Evolutionary conservation across 1,140 invertebrate genomes (phyloP).

Genomic region (Conus ventricosus): DNA sequence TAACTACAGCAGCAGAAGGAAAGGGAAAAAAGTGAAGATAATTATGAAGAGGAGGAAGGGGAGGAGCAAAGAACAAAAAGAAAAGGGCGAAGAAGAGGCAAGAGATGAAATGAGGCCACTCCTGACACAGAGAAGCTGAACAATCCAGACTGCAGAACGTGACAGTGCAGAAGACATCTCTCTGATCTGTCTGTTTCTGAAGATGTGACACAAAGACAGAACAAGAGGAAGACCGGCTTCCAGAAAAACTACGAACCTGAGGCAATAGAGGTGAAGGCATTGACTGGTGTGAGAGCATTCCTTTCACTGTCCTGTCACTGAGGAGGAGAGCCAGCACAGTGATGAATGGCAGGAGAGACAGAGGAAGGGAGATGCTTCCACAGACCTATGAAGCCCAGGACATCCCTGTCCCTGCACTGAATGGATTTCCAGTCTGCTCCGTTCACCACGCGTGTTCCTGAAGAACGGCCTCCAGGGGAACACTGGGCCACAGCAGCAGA

Average conservation of each 20-base stretch:
- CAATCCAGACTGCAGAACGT: conserved; percentile 1
- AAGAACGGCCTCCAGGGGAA: neutral
- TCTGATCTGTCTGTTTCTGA: neutral
- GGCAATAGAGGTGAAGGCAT: no score
- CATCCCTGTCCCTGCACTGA: no score
- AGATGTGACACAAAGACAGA: neutral
- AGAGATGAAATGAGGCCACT: neutral
- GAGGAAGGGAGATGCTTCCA: neutral
- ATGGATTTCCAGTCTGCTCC: neutral
- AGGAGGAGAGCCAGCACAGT: no score
- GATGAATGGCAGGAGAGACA: no score
- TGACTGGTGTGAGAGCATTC: no score
- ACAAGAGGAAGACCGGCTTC: neutral
- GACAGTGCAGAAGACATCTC: conserved; percentile 6
- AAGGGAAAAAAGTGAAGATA: neutral
- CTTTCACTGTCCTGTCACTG: no score
- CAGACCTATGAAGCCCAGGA: neutral
- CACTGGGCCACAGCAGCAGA: no score
- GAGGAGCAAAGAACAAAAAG: neutral
- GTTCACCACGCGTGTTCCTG: neutral
- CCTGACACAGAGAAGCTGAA: neutral
- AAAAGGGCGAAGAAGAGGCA: no score
- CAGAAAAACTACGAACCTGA: no score
- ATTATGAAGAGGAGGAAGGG: neutral
- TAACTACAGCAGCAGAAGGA: neutral